Evolutionary conservation across 2,888 invertebrate species (phyloP).

Genomic region (Lasioglossum oenotherae): DNA sequence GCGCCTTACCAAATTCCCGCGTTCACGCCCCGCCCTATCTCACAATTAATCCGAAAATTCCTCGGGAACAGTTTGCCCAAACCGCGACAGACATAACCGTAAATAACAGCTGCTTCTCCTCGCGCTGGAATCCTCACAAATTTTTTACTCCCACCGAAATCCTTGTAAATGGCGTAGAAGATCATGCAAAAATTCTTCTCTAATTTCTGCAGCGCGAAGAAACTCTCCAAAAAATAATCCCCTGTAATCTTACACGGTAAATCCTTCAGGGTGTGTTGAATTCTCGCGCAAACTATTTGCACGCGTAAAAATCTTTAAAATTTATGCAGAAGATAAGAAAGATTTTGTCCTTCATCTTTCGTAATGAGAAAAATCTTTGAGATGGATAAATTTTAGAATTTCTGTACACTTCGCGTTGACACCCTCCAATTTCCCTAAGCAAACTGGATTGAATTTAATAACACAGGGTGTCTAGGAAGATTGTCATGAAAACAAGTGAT

Average conservation of each 20-base stretch:
- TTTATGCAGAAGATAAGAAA: background rate
- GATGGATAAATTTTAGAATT: background rate
- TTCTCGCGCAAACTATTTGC: background rate
- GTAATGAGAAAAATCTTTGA: background rate
- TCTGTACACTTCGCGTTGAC: background rate
- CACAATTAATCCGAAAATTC: slow-evolving; percentile 33
- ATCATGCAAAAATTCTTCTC: background rate
- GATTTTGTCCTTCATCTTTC: background rate
- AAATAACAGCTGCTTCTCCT: background rate
- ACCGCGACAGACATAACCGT: slow-evolving; percentile 6
- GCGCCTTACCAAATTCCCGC: slow-evolving; percentile 13
- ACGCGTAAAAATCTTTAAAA: background rate
- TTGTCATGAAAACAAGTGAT: background rate
- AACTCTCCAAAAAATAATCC: background rate
- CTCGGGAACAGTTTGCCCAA: slow-evolving; percentile 12
- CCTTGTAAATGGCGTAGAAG: background rate
- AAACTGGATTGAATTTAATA: background rate
- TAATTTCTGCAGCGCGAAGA: background rate
- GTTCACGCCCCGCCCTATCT: slow-evolving; percentile 16
- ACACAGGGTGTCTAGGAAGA: background rate
- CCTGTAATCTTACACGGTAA: background rate
- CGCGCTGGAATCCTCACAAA: background rate
- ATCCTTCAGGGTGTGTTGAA: background rate
- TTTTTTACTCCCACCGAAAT: background rate
- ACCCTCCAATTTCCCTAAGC: background rate